Evolutionary conservation across 2,888 invertebrate genomes (phyloP), one percentile per base, ranked within the genome.

Genomic region (Dione vanillae): DNA sequence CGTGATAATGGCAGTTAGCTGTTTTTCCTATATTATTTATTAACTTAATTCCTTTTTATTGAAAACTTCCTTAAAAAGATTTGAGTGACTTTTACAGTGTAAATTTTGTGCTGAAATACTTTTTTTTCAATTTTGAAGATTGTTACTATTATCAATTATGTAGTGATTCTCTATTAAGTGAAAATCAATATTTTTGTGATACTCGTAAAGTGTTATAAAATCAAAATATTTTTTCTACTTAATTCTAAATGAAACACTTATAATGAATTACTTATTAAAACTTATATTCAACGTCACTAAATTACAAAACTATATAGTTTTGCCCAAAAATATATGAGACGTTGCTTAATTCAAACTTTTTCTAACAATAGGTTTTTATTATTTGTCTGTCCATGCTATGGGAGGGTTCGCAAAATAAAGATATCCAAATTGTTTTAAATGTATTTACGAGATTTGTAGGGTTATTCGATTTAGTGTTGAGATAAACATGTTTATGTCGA

Each of bases 401-500:
- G 9, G 47, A 47, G 16, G 16, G 47, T 16, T 47, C 47, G 16
- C 47, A 47, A 47, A 47, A 59, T 41, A 20, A 59, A 59, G 40
- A 16, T 59, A 43, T 40, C 43, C 19, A 41, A 70, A 69, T 56
- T 64, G 56, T 65, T 70, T 69, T 59, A 70, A 65, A 65, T 43
- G 69, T 59, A 65, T 59, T 62, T 51, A 45, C 54, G 51, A 27
- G 64, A 51, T 65, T 65, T 65, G 45, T 45, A 51, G 58, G 58
- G 65, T 59, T 65, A 43, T 58, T 51, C 65, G 59, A 70, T 70
- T 61, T 51, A 20, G 47, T n/a, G 45, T 59, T 47, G 61, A 66
- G 66, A 70, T 66, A 66, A 66, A 70, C 66, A 66, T 70, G 70
- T 70, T 70, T 70, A 66, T 70, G 51, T 65, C 56, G 69, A 65